phyloP scores from a whole-genome alignment of 1,140 invertebrate species.

The Metaphire vulgaris region DNA sequence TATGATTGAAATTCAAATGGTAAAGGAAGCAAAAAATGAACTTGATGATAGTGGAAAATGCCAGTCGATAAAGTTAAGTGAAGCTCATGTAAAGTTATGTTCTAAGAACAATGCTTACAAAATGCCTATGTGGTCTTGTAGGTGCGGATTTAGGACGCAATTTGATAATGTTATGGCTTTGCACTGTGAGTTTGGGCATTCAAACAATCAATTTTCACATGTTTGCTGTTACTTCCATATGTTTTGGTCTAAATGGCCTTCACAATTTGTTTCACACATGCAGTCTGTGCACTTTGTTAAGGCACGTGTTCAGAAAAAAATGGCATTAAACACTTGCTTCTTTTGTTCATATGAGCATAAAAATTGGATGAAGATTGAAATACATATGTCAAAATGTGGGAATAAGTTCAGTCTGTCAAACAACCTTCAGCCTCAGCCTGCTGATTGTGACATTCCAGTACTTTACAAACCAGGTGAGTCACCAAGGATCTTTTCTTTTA shows the following conservation, averaged over 20 bases:
- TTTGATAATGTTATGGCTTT: slow-evolving; percentile 15
- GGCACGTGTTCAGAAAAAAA: slow-evolving; percentile 10
- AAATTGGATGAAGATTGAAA: neutral
- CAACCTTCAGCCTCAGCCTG: slow-evolving; percentile 28
- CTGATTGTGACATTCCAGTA: slow-evolving; percentile 29
- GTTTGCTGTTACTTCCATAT: slow-evolving; percentile 14
- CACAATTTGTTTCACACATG: slow-evolving; percentile 24
- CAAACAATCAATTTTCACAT: neutral
- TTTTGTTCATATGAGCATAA: slow-evolving; percentile 28
- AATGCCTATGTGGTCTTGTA: neutral
- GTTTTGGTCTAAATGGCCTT: slow-evolving; percentile 3
- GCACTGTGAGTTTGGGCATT: slow-evolving; percentile 22
- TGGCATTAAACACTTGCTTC: slow-evolving; percentile 12
- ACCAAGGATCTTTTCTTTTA: neutral
- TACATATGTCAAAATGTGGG: slow-evolving; percentile 28
- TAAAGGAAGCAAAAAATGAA: slow-evolving; percentile 20
- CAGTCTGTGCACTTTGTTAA: slow-evolving; percentile 13
- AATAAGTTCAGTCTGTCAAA: slow-evolving; percentile 16
- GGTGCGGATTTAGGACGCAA: slow-evolving; percentile 15
- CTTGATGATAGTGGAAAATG: slow-evolving; percentile 23
- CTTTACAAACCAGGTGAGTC: neutral
- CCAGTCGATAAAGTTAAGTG: slow-evolving; percentile 26
- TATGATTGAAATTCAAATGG: slow-evolving; percentile 24
- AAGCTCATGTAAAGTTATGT: slow-evolving; percentile 20
- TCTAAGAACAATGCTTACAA: slow-evolving; percentile 13